Evolutionary conservation across 2,113 vertebrate species (phyloP), one percentile per base, ranked within the genome.

Genomic region (Stercorarius parasiticus): DNA sequence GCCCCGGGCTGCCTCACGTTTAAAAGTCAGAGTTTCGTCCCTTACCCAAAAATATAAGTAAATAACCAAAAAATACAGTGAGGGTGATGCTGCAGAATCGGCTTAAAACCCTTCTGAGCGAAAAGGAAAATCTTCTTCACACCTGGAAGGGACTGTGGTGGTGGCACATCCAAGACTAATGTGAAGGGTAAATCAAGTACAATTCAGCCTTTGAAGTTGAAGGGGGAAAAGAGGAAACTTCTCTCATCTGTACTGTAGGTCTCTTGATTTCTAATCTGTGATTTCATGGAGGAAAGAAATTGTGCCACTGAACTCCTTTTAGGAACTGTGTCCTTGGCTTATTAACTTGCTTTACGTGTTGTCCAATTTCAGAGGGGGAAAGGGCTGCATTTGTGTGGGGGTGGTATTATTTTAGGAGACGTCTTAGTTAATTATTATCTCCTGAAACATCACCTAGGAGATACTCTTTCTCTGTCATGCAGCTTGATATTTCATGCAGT

Each of bases 361-460:
- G 74, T 86, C 93, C 87, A 52, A 0, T 76, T 65, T 58, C 4
- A 19, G 5, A 4, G 18, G 45, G 70, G 83, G 61, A 45, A 53
- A 61, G 86, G 86, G 90, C 79, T 97, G 85, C 77, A 29, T 79
- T 94, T 95, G 70, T 61, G 86, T 26, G 22, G 21, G 23, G 2
- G 30, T 70, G n/a, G 43, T 95, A 87, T 96, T 97, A 97, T 96
- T 97, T 96, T 94, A 97, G 88, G 85, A 82, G 84, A 53, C 34
- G 66, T 81, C 97, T 95, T 82, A 70, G 94, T 93, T 87, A 79
- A 80, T 95, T 94, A 90, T 76, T 72, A 47, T 74, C 87, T 81
- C 49, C 73, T 53, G 83, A 90, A 94, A 93, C 55, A 42, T 84
- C 90, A 94, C 83, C 71, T 80, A 94, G 92, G 95, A 92, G 88